Conservation (phyloP, 2,113 vertebrate genomes). For the Pundamilia nyererei region DNA sequence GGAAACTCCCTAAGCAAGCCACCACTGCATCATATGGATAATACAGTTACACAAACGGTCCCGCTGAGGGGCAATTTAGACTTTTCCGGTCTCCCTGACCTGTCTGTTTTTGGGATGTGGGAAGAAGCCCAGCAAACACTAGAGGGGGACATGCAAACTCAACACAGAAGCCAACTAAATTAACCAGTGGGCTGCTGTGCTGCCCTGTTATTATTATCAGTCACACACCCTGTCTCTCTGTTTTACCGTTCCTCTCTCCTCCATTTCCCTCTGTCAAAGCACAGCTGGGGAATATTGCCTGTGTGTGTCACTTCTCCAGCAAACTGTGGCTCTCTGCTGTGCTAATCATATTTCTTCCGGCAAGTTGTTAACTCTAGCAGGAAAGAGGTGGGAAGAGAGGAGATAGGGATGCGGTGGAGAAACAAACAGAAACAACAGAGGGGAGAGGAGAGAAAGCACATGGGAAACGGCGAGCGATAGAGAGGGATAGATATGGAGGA, state of each 20-base stretch:
- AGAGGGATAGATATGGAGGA: neutral
- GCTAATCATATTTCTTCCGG: conserved; percentile 60
- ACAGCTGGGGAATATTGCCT: conserved; percentile 20
- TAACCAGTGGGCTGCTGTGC: conserved; percentile 25
- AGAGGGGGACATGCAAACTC: neutral
- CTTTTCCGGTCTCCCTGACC: neutral
- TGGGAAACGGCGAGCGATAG: neutral
- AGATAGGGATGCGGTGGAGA: neutral
- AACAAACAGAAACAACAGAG: conserved; percentile 6
- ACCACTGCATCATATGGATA: neutral
- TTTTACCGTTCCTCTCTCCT: conserved; percentile 21
- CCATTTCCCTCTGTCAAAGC: conserved; percentile 7
- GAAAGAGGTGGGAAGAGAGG: neutral
- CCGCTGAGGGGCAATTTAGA: conserved; percentile 12
- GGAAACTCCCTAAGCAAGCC: neutral
- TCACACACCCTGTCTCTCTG: conserved; percentile 24
- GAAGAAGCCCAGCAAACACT: neutral
- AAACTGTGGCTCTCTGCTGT: conserved; percentile 42
- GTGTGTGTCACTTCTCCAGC: conserved; percentile 20
- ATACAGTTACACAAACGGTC: conserved; percentile 8
- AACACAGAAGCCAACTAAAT: conserved; percentile 7
- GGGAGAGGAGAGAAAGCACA: neutral
- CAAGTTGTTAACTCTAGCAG: conserved; percentile 36
- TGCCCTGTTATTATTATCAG: conserved; percentile 27
- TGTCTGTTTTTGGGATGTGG: conserved; percentile 2